Evolutionary conservation across 2,888 invertebrate genomes (phyloP).

Genomic region (Xanthia togata): DNA sequence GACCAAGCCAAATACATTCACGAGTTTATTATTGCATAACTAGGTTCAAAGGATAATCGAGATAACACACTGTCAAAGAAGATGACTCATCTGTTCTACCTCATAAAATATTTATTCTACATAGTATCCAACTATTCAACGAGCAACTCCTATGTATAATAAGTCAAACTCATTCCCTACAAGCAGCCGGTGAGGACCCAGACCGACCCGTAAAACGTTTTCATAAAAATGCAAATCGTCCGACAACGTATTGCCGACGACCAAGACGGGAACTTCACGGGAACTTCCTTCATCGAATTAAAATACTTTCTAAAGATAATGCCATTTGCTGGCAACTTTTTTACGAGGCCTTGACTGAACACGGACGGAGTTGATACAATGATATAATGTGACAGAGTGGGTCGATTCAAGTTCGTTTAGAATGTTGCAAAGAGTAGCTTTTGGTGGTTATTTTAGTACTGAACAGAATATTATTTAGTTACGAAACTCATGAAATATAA

Average conservation of each 20-base stretch:
- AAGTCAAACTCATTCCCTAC: conserved; percentile 56
- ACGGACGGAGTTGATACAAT: conserved; percentile 56
- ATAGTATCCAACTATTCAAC: conserved; percentile 45
- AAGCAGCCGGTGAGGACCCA: conserved; percentile 63
- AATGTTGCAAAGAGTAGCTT: conserved; percentile 8
- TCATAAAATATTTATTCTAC: conserved; percentile 45
- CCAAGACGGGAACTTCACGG: conserved; percentile 72
- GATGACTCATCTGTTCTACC: conserved; percentile 2
- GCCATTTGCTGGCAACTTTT: conserved; percentile 78
- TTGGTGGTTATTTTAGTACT: conserved; percentile 10
- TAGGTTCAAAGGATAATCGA: background rate
- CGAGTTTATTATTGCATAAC: background rate
- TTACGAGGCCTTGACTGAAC: conserved; percentile 65
- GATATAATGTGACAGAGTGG: conserved; percentile 47
- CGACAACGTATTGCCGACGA: conserved; percentile 83
- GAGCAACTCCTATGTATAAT: conserved; percentile 48
- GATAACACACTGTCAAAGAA: background rate
- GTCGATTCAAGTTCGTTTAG: conserved; percentile 31
- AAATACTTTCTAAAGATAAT: conserved; percentile 85
- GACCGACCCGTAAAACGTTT: conserved; percentile 82
- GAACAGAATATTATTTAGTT: background rate
- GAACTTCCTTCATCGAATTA: conserved; percentile 85
- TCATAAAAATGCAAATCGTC: conserved; percentile 89
- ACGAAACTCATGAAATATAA: background rate
- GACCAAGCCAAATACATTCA: background rate